Conservation (phyloP, 2,113 vertebrate genomes). For the Puma concolor region DNA sequence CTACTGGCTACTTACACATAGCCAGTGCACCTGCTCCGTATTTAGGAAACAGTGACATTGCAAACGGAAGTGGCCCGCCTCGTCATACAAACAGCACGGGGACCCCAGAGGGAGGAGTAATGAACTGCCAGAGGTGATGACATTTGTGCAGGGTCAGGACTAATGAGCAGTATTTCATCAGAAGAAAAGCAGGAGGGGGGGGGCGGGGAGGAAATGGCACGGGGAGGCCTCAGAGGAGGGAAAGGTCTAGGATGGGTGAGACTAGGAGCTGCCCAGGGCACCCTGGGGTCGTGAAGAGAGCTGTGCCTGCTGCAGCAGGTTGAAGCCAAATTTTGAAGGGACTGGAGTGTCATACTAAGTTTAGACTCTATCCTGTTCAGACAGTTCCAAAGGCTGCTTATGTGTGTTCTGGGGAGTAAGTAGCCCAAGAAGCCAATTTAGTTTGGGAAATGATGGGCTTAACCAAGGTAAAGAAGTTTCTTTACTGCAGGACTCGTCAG, state of each 20-base stretch:
- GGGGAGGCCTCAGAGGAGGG: not conserved
- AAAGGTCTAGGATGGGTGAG: too few species aligned
- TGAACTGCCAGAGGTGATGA: not conserved
- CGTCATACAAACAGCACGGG: not conserved
- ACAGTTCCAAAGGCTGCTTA: not conserved
- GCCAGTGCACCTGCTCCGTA: not conserved
- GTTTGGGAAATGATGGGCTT: not conserved
- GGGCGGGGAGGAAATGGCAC: not conserved
- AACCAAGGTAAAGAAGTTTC: not conserved
- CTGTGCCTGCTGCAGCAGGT: not conserved
- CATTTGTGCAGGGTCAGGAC: not conserved
- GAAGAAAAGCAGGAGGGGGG: not conserved
- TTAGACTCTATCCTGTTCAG: not conserved
- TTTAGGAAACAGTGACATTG: not conserved
- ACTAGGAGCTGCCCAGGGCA: not conserved
- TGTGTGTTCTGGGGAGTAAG: not conserved
- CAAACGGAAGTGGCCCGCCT: not conserved
- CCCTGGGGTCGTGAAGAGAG: accelerated
- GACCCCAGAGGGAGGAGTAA: not conserved
- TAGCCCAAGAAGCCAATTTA: not conserved
- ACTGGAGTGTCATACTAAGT: too few species aligned
- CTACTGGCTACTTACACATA: not conserved
- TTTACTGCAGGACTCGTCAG: not conserved
- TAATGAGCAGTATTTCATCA: not conserved
- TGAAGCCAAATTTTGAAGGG: not conserved